These are phyloP conservation scores for Leptura quadrifasciata DNA, from an alignment of 2,888 invertebrate genomes.

Conservation along the genomic window DNA sequence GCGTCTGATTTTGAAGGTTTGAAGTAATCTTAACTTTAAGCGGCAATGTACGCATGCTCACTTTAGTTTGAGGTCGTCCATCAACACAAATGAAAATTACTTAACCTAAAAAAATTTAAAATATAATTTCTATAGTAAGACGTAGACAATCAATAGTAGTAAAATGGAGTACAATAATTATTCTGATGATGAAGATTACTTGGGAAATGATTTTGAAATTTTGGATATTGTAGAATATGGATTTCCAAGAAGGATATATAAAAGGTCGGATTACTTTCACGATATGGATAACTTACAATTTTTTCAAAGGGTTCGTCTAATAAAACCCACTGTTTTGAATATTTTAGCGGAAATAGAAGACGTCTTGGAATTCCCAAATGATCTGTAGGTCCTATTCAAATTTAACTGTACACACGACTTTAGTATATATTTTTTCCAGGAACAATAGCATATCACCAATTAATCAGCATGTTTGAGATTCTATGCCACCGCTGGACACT, in stretches of 20 bases:
- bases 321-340: neutral
- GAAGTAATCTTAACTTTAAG: neutral
- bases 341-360: neutral
- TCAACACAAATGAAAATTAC: no score
- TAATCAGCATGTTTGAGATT: conserved; percentile 30
- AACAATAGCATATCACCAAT: conserved; percentile 43
- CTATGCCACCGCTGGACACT: conserved; percentile 31
- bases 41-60: neutral
- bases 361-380: neutral
- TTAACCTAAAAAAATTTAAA: no score
- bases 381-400: neutral
- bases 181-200: neutral
- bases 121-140: neutral
- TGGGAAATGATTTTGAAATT: neutral
- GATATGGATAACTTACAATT: neutral
- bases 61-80: no score
- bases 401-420: neutral
- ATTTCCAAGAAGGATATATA: neutral
- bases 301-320: neutral
- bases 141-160: no score
- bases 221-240: neutral
- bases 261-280: neutral
- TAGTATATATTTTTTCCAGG: conserved; percentile 8
- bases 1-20: neutral
- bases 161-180: neutral